phyloP scores from a whole-genome alignment of 2,888 invertebrate species.

The Willowsia nigromaculata region DNA sequence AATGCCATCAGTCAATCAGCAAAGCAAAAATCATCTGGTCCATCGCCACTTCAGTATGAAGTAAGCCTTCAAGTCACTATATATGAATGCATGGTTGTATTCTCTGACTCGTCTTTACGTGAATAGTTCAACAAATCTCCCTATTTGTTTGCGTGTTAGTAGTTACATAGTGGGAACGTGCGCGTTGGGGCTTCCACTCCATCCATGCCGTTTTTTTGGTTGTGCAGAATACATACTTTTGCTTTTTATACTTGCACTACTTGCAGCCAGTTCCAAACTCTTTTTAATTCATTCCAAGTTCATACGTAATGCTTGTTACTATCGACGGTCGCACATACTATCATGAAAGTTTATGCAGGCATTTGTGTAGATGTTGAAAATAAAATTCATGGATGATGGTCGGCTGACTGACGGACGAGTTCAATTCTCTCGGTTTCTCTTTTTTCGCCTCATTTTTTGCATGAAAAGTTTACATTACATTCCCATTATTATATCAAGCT shows the following conservation, averaged over 20 bases:
- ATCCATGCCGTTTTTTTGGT: neutral
- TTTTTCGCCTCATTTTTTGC: slow-evolving; percentile 25
- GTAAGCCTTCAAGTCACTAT: no score
- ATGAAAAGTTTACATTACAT: slow-evolving; percentile 17
- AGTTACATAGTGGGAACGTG: neutral
- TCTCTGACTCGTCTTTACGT: slow-evolving; percentile 6
- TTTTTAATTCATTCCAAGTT: slow-evolving; percentile 13
- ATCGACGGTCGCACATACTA: neutral
- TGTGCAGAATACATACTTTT: neutral
- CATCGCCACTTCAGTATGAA: no score
- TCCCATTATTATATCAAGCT: neutral
- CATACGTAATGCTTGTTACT: neutral
- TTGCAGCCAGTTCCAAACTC: neutral
- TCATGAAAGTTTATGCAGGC: neutral
- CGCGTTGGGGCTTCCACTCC: neutral
- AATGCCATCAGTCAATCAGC: no score
- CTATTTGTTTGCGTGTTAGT: neutral
- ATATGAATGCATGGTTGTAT: neutral
- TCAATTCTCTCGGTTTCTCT: slow-evolving; percentile 66
- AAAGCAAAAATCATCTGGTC: no score
- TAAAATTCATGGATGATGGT: slow-evolving; percentile 41
- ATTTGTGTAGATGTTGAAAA: neutral
- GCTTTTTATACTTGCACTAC: no score
- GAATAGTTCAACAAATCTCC: slow-evolving; percentile 48
- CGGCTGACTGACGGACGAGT: slow-evolving; percentile 49